These are phyloP conservation scores for Sorex fumeus DNA, from an alignment of 2,113 vertebrate genomes.

Conservation along the genomic window DNA sequence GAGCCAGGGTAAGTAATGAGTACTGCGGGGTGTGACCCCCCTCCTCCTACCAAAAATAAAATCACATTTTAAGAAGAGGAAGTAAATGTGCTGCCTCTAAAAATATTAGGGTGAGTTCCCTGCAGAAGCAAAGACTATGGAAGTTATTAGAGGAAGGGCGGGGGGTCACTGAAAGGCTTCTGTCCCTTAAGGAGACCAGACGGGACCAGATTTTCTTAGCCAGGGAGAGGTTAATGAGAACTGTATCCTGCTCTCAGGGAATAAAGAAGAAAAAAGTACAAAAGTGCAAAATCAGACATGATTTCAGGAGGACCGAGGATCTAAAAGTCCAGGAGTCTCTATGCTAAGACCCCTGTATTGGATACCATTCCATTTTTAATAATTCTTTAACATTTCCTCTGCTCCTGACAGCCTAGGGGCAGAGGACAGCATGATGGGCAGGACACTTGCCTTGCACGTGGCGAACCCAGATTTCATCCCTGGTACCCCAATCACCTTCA, in stretches of 20 bases:
- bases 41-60: too few relatives aligned
- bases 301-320: conserved; percentile 16
- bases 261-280: not conserved
- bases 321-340: not conserved
- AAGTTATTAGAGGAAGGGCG: not conserved
- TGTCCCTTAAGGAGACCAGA: not conserved
- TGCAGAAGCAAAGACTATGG: not conserved
- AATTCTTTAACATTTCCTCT: not conserved
- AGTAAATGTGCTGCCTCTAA: conserved; percentile 33
- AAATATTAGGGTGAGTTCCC: conserved; percentile 2
- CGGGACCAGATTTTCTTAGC: conserved; percentile 30
- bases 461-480: too few relatives aligned
- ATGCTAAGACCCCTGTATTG: not conserved
- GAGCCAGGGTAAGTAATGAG: too few relatives aligned
- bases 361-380: not conserved
- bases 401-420: not conserved
- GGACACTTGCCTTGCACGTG: too few relatives aligned
- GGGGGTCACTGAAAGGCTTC: not conserved
- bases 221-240: not conserved
- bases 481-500: too few relatives aligned
- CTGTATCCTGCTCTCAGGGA: not conserved
- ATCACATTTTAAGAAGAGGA: conserved; percentile 39
- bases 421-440: too few relatives aligned
- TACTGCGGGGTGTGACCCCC: too few relatives aligned
- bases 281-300: not conserved